Conservation (phyloP, 2,113 vertebrate genomes). For the Menura novaehollandiae region DNA sequence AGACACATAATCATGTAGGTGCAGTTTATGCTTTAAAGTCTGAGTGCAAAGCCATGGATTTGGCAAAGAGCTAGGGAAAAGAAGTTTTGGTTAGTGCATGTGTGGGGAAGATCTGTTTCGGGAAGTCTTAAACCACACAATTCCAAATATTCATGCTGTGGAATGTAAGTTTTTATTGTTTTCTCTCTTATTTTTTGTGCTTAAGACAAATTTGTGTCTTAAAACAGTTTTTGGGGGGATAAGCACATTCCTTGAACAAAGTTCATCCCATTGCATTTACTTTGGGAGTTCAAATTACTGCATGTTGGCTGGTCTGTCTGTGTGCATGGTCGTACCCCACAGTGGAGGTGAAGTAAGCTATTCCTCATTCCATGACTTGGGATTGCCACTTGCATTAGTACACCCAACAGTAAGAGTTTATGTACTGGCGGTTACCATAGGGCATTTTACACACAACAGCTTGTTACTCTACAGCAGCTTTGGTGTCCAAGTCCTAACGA, state of each 20-base stretch:
- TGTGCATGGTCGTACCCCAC: accelerated
- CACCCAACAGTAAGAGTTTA: background rate
- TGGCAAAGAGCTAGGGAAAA: background rate
- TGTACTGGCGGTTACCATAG: background rate
- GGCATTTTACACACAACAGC: background rate
- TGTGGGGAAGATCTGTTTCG: background rate
- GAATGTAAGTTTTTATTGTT: background rate
- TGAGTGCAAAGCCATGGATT: background rate
- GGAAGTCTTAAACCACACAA: background rate
- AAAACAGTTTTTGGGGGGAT: background rate
- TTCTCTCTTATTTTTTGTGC: background rate
- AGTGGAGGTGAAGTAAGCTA: background rate
- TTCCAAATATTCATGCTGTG: background rate
- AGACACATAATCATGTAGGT: background rate
- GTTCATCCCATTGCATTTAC: background rate
- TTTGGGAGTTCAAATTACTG: background rate
- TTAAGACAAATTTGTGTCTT: background rate
- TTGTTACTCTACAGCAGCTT: background rate
- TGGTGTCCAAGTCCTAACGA: background rate
- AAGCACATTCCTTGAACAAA: background rate
- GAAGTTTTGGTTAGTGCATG: background rate
- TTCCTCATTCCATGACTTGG: background rate
- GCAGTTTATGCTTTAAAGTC: background rate
- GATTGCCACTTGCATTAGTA: background rate
- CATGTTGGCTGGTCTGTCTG: accelerated